A percentile compares a stretch with the other conserved stretches of the same genome.
phyloP scores from a whole-genome alignment of 2,113 vertebrate species.

The Prionailurus bengalensis region DNA sequence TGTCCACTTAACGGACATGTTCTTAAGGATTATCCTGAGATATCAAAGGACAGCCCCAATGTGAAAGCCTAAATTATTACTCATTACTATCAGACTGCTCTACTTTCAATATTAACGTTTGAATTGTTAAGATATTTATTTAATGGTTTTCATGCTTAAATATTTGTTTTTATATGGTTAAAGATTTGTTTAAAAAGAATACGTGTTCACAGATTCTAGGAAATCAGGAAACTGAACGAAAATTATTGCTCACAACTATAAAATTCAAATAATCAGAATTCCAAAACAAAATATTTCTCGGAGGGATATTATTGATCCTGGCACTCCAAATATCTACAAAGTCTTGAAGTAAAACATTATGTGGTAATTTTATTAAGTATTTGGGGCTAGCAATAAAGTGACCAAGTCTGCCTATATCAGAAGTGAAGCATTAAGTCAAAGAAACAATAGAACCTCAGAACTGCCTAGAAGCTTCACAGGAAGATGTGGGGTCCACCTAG shows the following conservation, averaged over 20 bases:
- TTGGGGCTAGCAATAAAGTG: background rate
- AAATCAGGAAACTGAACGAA: background rate
- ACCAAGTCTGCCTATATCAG: background rate
- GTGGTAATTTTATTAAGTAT: background rate
- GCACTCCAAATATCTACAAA: background rate
- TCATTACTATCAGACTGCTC: background rate
- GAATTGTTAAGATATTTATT: background rate
- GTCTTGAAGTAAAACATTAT: background rate
- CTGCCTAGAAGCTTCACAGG: background rate
- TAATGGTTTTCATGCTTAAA: background rate
- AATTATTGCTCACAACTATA: constrained; percentile 18
- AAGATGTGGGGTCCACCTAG: background rate
- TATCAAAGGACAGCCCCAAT: background rate
- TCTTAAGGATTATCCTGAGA: background rate
- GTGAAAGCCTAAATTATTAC: background rate
- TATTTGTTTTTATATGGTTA: background rate
- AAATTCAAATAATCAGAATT: constrained; percentile 37
- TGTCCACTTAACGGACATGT: background rate
- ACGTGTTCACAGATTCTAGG: background rate
- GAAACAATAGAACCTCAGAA: background rate
- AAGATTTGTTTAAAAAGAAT: background rate
- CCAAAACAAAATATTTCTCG: background rate
- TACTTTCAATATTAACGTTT: background rate
- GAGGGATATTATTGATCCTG: constrained; percentile 8
- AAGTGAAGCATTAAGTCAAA: constrained; percentile 4